Evolutionary conservation across 1,140 invertebrate species (phyloP), one percentile per base, ranked within the genome.

Genomic region (Samia ricini): DNA sequence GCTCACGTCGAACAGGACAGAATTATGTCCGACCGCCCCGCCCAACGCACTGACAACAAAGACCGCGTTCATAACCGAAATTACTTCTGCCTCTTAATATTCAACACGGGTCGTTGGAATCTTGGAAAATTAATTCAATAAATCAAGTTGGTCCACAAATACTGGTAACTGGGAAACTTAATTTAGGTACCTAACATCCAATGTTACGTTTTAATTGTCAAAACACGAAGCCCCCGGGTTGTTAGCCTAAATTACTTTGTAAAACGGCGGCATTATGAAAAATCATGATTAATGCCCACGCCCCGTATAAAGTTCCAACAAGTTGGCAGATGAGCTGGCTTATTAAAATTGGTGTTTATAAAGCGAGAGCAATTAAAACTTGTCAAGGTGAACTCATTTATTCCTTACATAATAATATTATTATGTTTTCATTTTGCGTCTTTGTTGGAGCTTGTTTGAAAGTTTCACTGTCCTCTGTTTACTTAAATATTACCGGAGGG

Each of bases 121-220:
- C 78, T 83, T 72, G 68, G 63, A 74, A 84, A 85, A 83, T 88
- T 85, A 81, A 84, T 84, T 83, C 76, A 79, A 88, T 88, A 88
- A 85, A 81, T 88, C 85, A 85, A 70, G 42, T 52, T 63, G 60
- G 68, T 73, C 73, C 72, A 59, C 74, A 77, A 79, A 83, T 78
- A 77, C 70, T 71, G 74, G 73, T 68, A 69, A 71, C 70, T 64
- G 29, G 33, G 65, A 74, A 79, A 78, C 60, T 77, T 77, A 68
- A 72, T 79, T 81, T 75, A n/a, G n/a, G n/a, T n/a, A 73, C 65
- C 70, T 70, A 70, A 74, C 68, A 74, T 63, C 56, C 64, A 66
- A 70, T 76, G 69, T 71, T 70, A 73, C 70, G 69, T 74, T 71
- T 71, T 61, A 65, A 71, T 75, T 71, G 70, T 74, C 71, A 72